Percentiles rank a stretch among this genome's conserved stretches.
Conservation (phyloP, 1,140 invertebrate genomes). For the Capitella teleta region DNA sequence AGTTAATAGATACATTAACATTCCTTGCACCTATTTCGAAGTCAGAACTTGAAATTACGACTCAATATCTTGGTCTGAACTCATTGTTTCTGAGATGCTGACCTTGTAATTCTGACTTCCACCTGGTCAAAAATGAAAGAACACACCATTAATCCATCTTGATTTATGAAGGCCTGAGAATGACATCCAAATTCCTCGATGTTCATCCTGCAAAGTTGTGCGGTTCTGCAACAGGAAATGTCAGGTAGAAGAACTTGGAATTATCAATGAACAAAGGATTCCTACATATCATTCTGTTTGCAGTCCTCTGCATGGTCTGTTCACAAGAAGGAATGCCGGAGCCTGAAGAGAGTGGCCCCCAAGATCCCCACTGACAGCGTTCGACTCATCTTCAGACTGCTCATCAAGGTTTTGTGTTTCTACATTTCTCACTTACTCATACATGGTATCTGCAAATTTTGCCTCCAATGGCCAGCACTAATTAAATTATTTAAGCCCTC, state of each 20-base stretch:
- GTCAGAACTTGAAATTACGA: too few species aligned
- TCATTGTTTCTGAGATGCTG: too few species aligned
- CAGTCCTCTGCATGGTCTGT: conserved; percentile 1
- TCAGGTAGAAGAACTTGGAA: conserved; percentile 2
- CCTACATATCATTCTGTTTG: not conserved
- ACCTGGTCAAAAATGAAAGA: too few species aligned
- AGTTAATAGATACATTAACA: too few species aligned
- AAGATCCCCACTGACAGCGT: conserved; percentile 10
- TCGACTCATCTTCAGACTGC: conserved; percentile 5
- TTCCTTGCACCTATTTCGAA: too few species aligned
- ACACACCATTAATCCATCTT: not conserved
- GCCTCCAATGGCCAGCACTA: too few species aligned
- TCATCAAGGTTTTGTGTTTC: not conserved
- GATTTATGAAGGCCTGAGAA: not conserved
- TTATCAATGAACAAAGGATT: not conserved
- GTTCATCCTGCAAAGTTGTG: conserved; percentile 6
- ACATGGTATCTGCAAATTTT: not conserved
- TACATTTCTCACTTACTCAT: not conserved
- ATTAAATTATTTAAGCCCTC: too few species aligned
- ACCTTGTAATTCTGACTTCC: too few species aligned
- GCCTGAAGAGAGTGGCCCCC: conserved; percentile 2
- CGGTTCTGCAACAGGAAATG: conserved; percentile 5
- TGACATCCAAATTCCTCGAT: not conserved
- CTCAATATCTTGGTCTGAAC: too few species aligned
- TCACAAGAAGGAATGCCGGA: conserved; percentile 7